These are phyloP conservation scores for Drosophila pruinosa DNA, from an alignment of 1,140 invertebrate genomes.

Conservation along the genomic window DNA sequence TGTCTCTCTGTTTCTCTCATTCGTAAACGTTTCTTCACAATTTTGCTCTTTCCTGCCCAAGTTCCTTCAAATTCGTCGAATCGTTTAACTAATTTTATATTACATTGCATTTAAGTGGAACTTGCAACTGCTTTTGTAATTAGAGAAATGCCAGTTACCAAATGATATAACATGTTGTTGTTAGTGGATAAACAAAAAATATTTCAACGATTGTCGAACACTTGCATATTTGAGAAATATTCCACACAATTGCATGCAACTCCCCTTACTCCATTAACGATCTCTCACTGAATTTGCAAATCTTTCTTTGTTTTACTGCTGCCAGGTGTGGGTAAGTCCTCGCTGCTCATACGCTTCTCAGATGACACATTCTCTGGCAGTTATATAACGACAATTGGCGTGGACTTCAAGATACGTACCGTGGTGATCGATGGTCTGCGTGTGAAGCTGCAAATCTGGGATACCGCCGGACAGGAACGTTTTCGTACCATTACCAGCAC, in stretches of 20 bases:
- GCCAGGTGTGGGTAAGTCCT: constrained; percentile 99
- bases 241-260: neutral
- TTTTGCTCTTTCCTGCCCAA: neutral
- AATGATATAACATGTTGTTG: constrained; percentile 14
- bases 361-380: constrained; percentile 99
- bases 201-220: constrained; percentile 1
- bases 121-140: constrained; percentile 18
- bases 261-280: neutral
- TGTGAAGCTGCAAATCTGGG: constrained; percentile 99
- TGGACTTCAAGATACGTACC: constrained; percentile 99
- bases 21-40: neutral
- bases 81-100: neutral
- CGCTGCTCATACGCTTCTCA: constrained; percentile 97
- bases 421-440: constrained; percentile 96
- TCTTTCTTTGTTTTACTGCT: constrained; percentile 63
- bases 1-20: neutral
- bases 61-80: neutral
- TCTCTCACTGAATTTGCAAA: neutral
- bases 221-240: neutral
- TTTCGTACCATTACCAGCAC: constrained; percentile 86
- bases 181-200: constrained; percentile 22
- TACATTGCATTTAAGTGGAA: neutral
- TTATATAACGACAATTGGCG: constrained; percentile 99
- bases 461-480: constrained; percentile 94
- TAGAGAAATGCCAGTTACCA: constrained; percentile 11